phyloP scores from a whole-genome alignment of 2,888 invertebrate species.

The Stomorhina lunata region DNA sequence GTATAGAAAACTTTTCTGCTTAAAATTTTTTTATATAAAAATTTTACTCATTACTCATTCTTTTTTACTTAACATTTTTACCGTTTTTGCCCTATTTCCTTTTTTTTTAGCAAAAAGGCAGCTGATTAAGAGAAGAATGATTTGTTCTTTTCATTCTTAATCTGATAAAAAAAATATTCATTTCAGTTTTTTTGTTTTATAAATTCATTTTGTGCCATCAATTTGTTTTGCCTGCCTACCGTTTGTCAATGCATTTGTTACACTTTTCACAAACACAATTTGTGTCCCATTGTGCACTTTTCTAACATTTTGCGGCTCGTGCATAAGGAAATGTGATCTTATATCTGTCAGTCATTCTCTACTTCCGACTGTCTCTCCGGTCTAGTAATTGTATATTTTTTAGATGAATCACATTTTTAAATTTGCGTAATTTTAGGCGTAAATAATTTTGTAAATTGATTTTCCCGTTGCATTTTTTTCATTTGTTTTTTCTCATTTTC shows the following conservation, averaged over 20 bases:
- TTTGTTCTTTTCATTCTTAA: slow-evolving; percentile 17
- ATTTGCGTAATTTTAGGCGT: slow-evolving; percentile 54
- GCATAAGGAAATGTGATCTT: slow-evolving; percentile 32
- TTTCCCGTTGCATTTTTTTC: slow-evolving; percentile 1
- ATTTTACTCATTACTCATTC: background rate
- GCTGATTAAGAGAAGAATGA: slow-evolving; percentile 36
- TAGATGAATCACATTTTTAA: slow-evolving; percentile 41
- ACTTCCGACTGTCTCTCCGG: background rate
- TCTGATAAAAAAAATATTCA: background rate
- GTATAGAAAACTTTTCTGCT: too few relatives aligned
- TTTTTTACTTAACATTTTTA: background rate
- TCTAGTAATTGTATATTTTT: slow-evolving; percentile 46
- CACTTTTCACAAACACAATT: slow-evolving; percentile 34
- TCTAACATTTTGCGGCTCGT: slow-evolving; percentile 15
- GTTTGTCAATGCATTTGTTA: slow-evolving; percentile 58
- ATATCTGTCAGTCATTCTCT: background rate
- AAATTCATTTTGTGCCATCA: slow-evolving; percentile 37
- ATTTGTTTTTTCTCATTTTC: background rate
- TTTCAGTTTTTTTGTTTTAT: slow-evolving; percentile 27
- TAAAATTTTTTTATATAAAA: background rate
- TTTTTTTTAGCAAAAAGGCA: slow-evolving; percentile 12
- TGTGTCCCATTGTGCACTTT: background rate
- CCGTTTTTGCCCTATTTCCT: background rate
- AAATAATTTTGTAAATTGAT: slow-evolving; percentile 47
- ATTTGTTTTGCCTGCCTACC: slow-evolving; percentile 62